phyloP scores from a whole-genome alignment of 23 tunicate genomes.

The Halocynthia roretzi region DNA sequence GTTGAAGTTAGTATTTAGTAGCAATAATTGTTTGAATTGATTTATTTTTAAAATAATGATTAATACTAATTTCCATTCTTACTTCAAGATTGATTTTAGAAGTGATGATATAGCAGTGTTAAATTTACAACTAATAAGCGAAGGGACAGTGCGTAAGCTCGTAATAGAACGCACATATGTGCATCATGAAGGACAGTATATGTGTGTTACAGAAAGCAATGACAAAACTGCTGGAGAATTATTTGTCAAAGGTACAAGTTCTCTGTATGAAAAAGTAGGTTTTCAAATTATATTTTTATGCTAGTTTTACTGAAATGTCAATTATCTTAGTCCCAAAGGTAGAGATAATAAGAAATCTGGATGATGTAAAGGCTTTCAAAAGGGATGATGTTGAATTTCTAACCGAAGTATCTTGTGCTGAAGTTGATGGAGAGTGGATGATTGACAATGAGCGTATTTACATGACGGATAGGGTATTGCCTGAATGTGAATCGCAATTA shows the following conservation, averaged over 20 bases:
- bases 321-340: constrained; percentile 32
- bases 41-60: too few species aligned
- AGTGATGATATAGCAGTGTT: constrained; percentile 1
- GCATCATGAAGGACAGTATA: constrained; percentile 49
- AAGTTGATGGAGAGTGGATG: constrained; percentile 57
- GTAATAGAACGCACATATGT: constrained; percentile 25
- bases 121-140: constrained; percentile 1
- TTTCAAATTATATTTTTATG: background rate
- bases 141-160: constrained; percentile 29
- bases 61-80: too few species aligned
- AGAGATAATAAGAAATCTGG: constrained; percentile 7
- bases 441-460: constrained; percentile 29
- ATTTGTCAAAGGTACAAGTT: constrained; percentile 31
- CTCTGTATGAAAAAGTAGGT: background rate
- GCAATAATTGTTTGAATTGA: too few species aligned
- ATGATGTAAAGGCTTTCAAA: constrained; percentile 24
- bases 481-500: background rate
- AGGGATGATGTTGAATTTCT: constrained; percentile 39
- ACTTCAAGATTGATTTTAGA: background rate
- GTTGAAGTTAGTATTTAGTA: constrained; percentile 13
- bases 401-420: constrained; percentile 23
- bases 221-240: constrained; percentile 30
- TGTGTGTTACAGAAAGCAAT: constrained; percentile 27
- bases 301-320: background rate
- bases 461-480: constrained; percentile 6